Conservation (phyloP, 2,113 vertebrate genomes). For the Reinhardtius hippoglossoides region DNA sequence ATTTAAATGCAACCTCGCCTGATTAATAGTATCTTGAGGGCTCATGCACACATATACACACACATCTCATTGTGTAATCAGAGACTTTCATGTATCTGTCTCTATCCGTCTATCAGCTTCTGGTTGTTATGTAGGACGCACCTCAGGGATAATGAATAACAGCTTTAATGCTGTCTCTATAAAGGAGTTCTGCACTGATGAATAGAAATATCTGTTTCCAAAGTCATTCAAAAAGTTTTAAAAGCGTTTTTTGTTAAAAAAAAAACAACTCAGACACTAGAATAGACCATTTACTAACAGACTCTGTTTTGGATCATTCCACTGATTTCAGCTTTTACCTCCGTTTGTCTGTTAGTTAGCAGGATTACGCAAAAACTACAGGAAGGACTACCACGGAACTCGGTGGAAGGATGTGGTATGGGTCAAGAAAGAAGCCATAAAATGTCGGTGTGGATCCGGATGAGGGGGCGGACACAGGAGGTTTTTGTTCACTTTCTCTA, state of each 20-base stretch:
- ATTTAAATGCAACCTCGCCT: constrained; percentile 51
- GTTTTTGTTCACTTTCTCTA: too few relatives aligned
- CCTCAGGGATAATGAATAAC: constrained; percentile 48
- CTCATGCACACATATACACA: constrained; percentile 4
- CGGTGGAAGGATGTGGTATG: too few relatives aligned
- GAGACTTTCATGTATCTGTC: constrained; percentile 66
- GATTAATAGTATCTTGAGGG: constrained; percentile 52
- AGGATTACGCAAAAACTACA: too few relatives aligned
- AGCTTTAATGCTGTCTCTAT: constrained; percentile 26
- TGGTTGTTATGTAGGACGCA: constrained; percentile 44
- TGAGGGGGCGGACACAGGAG: too few relatives aligned
- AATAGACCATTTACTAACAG: not conserved
- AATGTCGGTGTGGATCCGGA: too few relatives aligned
- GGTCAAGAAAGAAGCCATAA: too few relatives aligned
- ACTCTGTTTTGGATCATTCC: not conserved
- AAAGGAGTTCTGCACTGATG: constrained; percentile 26
- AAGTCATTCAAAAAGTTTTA: constrained; percentile 19
- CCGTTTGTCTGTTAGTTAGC: too few relatives aligned
- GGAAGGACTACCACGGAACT: too few relatives aligned
- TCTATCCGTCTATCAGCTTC: constrained; percentile 59
- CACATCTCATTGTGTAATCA: constrained; percentile 58
- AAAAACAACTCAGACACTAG: not conserved
- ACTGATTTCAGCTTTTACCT: not conserved
- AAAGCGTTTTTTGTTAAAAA: not conserved
- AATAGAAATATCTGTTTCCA: constrained; percentile 24